Conservation (phyloP, 1,140 invertebrate genomes). For the Helicoverpa zea region DNA sequence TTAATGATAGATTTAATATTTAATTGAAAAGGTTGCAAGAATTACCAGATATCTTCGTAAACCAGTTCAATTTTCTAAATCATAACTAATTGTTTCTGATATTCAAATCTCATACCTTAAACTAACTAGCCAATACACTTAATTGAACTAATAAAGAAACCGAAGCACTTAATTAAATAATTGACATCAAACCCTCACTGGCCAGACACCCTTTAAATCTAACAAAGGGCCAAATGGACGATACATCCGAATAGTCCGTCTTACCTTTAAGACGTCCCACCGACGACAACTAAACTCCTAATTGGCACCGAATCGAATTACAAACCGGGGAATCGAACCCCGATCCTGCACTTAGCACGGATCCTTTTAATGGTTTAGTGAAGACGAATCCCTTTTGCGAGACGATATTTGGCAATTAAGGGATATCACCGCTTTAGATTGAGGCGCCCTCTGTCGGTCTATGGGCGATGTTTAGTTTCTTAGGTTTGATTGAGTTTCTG, state of each 20-base stretch:
- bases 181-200: not conserved
- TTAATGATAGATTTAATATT: too few relatives aligned
- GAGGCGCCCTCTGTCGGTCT: not conserved
- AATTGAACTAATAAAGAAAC: constrained; percentile 35
- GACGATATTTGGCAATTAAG: constrained; percentile 82
- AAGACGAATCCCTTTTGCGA: constrained; percentile 78
- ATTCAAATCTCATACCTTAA: not conserved
- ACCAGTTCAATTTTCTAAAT: too few relatives aligned
- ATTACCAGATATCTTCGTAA: too few relatives aligned
- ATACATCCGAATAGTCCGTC: constrained; percentile 61
- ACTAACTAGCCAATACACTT: not conserved
- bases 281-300: constrained; percentile 82
- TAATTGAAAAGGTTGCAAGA: too few relatives aligned
- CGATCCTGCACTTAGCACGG: constrained; percentile 82
- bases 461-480: constrained; percentile 13
- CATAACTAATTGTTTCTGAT: not conserved
- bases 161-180: constrained; percentile 37
- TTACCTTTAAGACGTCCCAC: constrained; percentile 77
- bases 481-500: constrained; percentile 19
- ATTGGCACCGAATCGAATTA: constrained; percentile 84
- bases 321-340: constrained; percentile 82
- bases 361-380: constrained; percentile 85
- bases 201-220: constrained; percentile 53
- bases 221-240: constrained; percentile 66
- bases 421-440: constrained; percentile 62